Base-by-base conservation (phyloP, 2,888 invertebrate species). In the Eilema caniola region DNA sequence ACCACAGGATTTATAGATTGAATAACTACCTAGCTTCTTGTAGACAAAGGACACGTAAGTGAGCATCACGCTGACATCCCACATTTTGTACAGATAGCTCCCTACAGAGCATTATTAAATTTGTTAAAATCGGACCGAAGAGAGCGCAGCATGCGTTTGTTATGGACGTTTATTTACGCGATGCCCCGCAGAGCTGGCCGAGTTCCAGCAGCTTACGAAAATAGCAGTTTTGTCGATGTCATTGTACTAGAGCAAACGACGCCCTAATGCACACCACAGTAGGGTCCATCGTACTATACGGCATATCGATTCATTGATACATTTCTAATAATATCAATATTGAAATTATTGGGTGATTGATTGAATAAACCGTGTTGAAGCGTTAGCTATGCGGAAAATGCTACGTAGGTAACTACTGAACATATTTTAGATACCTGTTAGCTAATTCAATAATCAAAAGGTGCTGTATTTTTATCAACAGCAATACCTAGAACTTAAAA, bases 211-310 rank as follows among this genome's bases (percentile, higher is more conserved):
- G 83, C 82, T 83, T 88, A 93, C 95, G 87, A 90, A 95, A 95
- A 95, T 95, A 95, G 93, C 92, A 86, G 88, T 89, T 90, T 89
- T 88, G 87, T 88, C 88, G 93, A 93, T 92, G 95, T 95, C 94
- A 94, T 94, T 94, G 94, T 94, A 94, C 95, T 91, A 92, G 89
- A 85, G 85, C 86, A 85, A 85, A 87, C 85, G 84, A 83, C 85
- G 89, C 89, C 89, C 90, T 91, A 84, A 81, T 81, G 80, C 78
- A 80, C 72, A 72, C 65, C 64, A 63, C 63, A 70, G 69, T 83
- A 83, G 33, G 59, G 64, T 62, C 69, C 62, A 64, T 70, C 66
- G 70, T 76, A 73, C 70, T 74, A 76, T 77, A 81, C 56, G 57
- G 3, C 23, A 73, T 73, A 70, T 70, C 59, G 31, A 56, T 77